Evolutionary conservation across 2,888 invertebrate genomes (phyloP).

Genomic region (Elmis aenea): DNA sequence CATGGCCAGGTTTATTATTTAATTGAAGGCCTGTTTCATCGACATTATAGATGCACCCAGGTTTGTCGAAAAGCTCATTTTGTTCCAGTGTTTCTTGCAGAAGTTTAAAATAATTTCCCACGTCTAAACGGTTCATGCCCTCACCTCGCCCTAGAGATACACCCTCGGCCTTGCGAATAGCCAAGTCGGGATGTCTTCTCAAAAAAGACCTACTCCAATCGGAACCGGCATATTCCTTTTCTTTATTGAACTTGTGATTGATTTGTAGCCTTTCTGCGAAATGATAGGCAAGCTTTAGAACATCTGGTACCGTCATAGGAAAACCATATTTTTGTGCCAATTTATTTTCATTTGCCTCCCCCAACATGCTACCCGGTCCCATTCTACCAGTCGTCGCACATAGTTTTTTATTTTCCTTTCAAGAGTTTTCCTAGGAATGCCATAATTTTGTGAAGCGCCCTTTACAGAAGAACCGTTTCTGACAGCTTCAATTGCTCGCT

Average conservation of each 20-base stretch:
- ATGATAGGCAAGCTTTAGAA: conserved; percentile 12
- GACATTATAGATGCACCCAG: conserved; percentile 24
- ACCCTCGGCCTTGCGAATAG: conserved; percentile 30
- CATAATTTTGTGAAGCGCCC: conserved; percentile 9
- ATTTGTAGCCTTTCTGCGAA: conserved; percentile 11
- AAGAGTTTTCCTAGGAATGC: conserved; percentile 14
- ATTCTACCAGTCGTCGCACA: conserved; percentile 11
- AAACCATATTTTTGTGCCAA: conserved; percentile 16
- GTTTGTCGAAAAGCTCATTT: conserved; percentile 21
- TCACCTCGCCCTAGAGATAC: conserved; percentile 27
- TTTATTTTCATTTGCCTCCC: conserved; percentile 14
- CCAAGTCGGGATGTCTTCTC: conserved; percentile 11
- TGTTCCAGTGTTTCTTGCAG: conserved; percentile 10
- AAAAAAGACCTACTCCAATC: conserved; percentile 25
- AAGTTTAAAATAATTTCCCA: conserved; percentile 15
- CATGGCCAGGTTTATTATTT: no score
- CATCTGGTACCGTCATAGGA: conserved; percentile 14
- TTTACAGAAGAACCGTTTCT: conserved; percentile 12
- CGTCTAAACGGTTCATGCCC: conserved; percentile 23
- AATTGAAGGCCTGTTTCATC: conserved; percentile 27
- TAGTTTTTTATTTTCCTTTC: conserved; percentile 11
- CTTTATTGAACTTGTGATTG: conserved; percentile 28
- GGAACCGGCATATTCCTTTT: conserved; percentile 26
- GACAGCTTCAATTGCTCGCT: conserved; percentile 14
- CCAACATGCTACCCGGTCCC: conserved; percentile 12